phyloP scores from a whole-genome alignment of 37 sponge, comb jelly and placozoan genomes.

The Chondrilla cf. caribensis region DNA sequence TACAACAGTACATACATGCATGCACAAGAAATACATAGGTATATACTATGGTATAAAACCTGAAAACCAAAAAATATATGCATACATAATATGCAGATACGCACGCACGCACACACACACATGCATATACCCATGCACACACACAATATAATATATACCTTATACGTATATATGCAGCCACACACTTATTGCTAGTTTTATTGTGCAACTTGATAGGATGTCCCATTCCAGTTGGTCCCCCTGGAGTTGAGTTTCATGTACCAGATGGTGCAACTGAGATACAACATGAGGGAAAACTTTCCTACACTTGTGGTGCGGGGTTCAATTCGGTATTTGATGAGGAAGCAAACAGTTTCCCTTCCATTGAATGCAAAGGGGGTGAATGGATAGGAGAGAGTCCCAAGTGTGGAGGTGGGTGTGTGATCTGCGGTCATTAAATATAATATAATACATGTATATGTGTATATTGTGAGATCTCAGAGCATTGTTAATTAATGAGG shows the following conservation, averaged over 20 bases:
- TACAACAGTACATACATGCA: no score
- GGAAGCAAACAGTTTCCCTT: neutral
- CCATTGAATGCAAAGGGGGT: neutral
- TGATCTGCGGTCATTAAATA: neutral
- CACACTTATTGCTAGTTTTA: no score
- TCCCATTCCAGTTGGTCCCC: neutral
- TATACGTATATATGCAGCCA: neutral
- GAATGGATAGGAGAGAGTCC: conserved; percentile 10
- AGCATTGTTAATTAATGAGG: no score
- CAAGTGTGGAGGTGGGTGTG: neutral
- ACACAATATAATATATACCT: no score
- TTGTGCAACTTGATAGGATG: no score
- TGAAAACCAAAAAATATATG: no score
- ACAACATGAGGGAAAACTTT: neutral
- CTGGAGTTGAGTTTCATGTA: neutral
- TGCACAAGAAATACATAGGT: no score
- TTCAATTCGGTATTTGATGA: neutral
- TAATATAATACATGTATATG: no score
- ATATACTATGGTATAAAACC: no score
- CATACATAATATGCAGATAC: neutral
- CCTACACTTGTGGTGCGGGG: conserved; percentile 2
- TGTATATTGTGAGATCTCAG: no score
- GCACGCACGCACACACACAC: conserved; percentile 44
- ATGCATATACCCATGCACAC: neutral
- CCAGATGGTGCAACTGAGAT: neutral